Evolutionary conservation across 2,888 invertebrate genomes (phyloP), one percentile per base, ranked within the genome.

Genomic region (Agrotis ipsilon): DNA sequence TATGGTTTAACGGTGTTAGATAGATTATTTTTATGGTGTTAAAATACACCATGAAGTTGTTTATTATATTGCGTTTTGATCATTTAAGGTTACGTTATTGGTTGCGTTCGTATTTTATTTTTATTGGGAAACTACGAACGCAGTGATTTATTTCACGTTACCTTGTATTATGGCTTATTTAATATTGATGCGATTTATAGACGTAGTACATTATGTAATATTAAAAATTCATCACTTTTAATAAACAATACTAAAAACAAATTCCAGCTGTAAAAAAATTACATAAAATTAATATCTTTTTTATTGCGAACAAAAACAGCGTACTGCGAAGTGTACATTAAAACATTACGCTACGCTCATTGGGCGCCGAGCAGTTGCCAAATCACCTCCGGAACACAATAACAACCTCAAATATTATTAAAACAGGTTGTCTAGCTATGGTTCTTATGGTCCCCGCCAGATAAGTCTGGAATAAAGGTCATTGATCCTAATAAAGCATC

Each of bases 301-400:
- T 72, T 70, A 74, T 66, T 66, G 67, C 64, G 49, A 78, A 68
- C 65, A 61, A 67, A 80, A 75, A 71, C 68, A 69, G 59, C 54
- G 71, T 62, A n/a, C n/a, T 70, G 59, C 48, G 46, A 6, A 48
- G 54, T 51, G 68, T 64, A 69, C 68, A 73, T 81, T 81, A 76
- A 75, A 78, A 75, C 67, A 75, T 81, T 71, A 72, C 55, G 71
- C 62, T 45, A 27, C 55, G 58, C 51, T 57, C 65, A 59, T 72
- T 78, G 68, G 77, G 61, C 32, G 66, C 32, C 3, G 55, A 43
- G 63, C 72, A 66, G 64, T 72, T 79, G 76, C 82, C 79, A 79
- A 82, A 81, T 81, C 51, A 64, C 59, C 54, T 52, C 16, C 19
- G 46, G 62, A 61, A 65, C 70, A 69, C 64, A 72, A 60, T 70